A percentile compares a stretch with the other conserved stretches of the same genome.
Conservation (phyloP, 2,797 vertebrate genomes). For the Emydoidea blandingii region DNA sequence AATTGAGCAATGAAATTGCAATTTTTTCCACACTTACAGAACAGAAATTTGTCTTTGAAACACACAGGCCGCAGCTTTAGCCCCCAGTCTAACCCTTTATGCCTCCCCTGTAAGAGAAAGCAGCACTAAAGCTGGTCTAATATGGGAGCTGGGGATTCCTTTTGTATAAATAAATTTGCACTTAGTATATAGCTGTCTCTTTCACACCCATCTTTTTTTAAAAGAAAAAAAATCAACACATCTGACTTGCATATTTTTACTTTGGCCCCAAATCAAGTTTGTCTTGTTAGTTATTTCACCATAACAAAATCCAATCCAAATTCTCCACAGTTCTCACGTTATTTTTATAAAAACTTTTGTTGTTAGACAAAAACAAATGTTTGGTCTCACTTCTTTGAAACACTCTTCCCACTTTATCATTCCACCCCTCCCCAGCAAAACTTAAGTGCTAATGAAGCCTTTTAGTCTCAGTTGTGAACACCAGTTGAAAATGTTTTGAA, state of each 20-base stretch:
- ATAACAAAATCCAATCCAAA: not conserved
- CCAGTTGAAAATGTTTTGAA: not conserved
- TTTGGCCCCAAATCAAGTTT: not conserved
- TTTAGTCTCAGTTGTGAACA: not conserved
- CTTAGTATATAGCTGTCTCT: not conserved
- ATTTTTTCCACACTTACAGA: not conserved
- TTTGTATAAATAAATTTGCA: not conserved
- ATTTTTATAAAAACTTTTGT: not conserved
- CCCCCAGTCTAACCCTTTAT: not conserved
- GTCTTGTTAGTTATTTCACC: not conserved
- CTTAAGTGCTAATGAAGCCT: too few species aligned
- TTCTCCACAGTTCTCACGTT: not conserved
- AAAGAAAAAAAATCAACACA: not conserved
- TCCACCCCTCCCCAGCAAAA: not conserved
- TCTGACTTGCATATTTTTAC: not conserved
- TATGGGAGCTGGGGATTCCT: not conserved
- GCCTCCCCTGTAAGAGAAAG: not conserved
- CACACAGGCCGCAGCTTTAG: accelerated
- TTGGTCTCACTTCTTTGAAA: not conserved
- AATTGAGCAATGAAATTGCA: not conserved
- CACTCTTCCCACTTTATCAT: not conserved
- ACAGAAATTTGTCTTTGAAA: not conserved
- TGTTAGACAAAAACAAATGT: too few species aligned
- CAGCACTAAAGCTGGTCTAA: not conserved
- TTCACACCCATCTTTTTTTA: not conserved